phyloP scores from a whole-genome alignment of 2,113 vertebrate species.

The Urocolius indicus region DNA sequence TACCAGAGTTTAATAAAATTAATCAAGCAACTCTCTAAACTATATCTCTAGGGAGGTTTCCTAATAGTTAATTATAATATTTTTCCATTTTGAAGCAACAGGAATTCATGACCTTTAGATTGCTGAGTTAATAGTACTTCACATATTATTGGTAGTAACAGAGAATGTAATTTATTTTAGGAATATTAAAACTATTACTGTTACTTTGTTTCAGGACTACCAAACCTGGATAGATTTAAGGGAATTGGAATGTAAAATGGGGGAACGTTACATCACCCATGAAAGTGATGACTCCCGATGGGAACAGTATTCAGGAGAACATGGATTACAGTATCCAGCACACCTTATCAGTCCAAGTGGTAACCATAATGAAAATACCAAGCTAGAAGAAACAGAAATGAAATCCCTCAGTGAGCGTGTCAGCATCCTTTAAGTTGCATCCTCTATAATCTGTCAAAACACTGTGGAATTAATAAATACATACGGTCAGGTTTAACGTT shows the following conservation, averaged over 20 bases:
- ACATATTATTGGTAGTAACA: neutral
- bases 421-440: slow-evolving; percentile 90
- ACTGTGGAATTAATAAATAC: slow-evolving; percentile 88
- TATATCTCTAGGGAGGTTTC: neutral
- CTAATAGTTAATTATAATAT: neutral
- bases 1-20: neutral
- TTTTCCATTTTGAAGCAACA: neutral
- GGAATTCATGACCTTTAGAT: neutral
- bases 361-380: slow-evolving; percentile 73
- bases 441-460: slow-evolving; percentile 83
- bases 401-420: slow-evolving; percentile 93
- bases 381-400: slow-evolving; percentile 86
- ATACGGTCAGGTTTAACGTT: slow-evolving; percentile 86
- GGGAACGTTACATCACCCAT: slow-evolving; percentile 95
- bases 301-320: slow-evolving; percentile 89
- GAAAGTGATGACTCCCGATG: slow-evolving; percentile 96
- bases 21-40: neutral
- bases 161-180: neutral
- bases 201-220: slow-evolving; percentile 85
- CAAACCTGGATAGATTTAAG: slow-evolving; percentile 97
- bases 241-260: slow-evolving; percentile 90
- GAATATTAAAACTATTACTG: neutral
- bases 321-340: slow-evolving; percentile 86
- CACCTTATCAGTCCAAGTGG: slow-evolving; percentile 80
- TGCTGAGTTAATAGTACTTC: neutral